Percentiles rank a stretch among this genome's conserved stretches.
Evolutionary conservation across 1,140 invertebrate species (phyloP).

Genomic region (Zaprionus taronus): DNA sequence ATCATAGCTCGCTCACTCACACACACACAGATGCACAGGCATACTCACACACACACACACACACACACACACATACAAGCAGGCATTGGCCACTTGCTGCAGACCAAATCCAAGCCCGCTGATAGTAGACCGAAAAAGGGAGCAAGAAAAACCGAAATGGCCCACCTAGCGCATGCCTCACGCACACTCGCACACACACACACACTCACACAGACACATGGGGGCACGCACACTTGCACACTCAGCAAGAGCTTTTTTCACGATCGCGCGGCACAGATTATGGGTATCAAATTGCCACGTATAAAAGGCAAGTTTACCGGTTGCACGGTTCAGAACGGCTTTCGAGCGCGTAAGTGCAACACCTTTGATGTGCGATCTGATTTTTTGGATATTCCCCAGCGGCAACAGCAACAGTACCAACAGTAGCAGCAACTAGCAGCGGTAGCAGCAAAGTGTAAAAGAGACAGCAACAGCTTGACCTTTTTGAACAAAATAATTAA

Average conservation of each 20-base stretch:
- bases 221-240: slow-evolving; percentile 17
- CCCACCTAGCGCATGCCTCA: slow-evolving; percentile 43
- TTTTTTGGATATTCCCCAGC: slow-evolving; percentile 64
- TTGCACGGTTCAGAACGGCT: slow-evolving; percentile 94
- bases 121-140: slow-evolving; percentile 83
- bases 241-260: slow-evolving; percentile 59
- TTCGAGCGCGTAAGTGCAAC: slow-evolving; percentile 93
- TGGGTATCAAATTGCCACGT: slow-evolving; percentile 91
- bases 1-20: slow-evolving; percentile 68
- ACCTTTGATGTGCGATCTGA: slow-evolving; percentile 84
- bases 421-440: slow-evolving; percentile 10
- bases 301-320: slow-evolving; percentile 91
- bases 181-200: slow-evolving; percentile 50
- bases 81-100: slow-evolving; percentile 65
- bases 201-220: slow-evolving; percentile 46
- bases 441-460: slow-evolving; percentile 53
- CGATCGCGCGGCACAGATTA: slow-evolving; percentile 60
- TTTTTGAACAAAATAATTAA: slow-evolving; percentile 62
- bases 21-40: slow-evolving; percentile 16
- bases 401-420: slow-evolving; percentile 41
- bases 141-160: slow-evolving; percentile 72
- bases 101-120: slow-evolving; percentile 31
- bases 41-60: slow-evolving; percentile 4
- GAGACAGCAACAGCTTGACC: slow-evolving; percentile 70
- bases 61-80: slow-evolving; percentile 17